Percentiles rank a stretch among this genome's conserved stretches.
These are phyloP conservation scores for Schrankia costaestrigalis DNA, from an alignment of 2,888 invertebrate species.

Conservation along the genomic window DNA sequence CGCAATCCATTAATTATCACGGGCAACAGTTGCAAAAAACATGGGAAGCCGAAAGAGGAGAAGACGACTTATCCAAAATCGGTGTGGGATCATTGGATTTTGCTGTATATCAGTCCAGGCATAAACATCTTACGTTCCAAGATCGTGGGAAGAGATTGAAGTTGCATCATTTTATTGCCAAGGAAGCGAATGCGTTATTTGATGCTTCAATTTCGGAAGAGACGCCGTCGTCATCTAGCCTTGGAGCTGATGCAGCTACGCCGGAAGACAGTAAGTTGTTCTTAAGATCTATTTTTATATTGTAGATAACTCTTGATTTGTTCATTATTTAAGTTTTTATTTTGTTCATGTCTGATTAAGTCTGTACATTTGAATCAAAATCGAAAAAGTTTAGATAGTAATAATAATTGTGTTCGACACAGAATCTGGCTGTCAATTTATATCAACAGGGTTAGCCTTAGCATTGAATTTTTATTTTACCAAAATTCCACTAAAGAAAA, in stretches of 20 bases:
- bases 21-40: conserved; percentile 93
- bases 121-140: conserved; percentile 90
- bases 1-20: conserved; percentile 90
- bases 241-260: conserved; percentile 72
- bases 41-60: conserved; percentile 92
- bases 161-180: conserved; percentile 92
- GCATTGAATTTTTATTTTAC: too few relatives aligned
- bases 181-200: conserved; percentile 90
- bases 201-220: conserved; percentile 76
- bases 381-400: too few relatives aligned
- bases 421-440: too few relatives aligned
- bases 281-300: background rate
- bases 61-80: conserved; percentile 85
- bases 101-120: conserved; percentile 88
- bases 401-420: too few relatives aligned
- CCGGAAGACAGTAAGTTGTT: conserved; percentile 80
- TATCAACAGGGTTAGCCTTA: too few relatives aligned
- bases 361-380: too few relatives aligned
- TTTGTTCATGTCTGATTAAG: too few relatives aligned
- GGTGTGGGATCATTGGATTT: conserved; percentile 83
- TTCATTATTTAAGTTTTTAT: too few relatives aligned
- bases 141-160: conserved; percentile 91
- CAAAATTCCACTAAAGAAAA: too few relatives aligned
- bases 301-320: background rate
- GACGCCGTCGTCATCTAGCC: conserved; percentile 68